Conservation (phyloP, 2,113 vertebrate species). For the Spermophilus dauricus region DNA sequence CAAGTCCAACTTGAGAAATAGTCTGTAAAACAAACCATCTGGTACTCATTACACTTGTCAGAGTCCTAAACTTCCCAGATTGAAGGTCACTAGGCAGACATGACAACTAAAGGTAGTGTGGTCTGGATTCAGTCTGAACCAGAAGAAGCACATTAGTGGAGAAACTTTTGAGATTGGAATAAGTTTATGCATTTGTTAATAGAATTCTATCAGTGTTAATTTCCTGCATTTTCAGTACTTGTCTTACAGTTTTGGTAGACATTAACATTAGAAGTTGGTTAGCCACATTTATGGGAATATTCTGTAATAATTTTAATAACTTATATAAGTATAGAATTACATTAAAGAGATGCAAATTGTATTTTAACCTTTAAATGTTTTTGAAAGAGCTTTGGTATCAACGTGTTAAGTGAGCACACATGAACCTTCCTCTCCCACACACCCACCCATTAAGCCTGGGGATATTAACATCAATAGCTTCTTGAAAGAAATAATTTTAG, state of each 20-base stretch:
- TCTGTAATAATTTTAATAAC: background rate
- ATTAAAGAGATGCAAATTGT: slow-evolving; percentile 13
- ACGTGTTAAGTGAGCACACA: background rate
- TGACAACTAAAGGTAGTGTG: background rate
- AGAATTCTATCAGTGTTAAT: background rate
- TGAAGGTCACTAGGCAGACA: background rate
- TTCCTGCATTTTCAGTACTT: background rate
- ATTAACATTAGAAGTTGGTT: slow-evolving; percentile 9
- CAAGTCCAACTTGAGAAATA: background rate
- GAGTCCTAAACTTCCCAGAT: background rate
- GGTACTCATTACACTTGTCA: background rate
- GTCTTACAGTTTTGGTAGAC: background rate
- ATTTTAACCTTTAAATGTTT: slow-evolving; percentile 31
- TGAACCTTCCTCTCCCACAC: background rate
- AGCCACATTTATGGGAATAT: background rate
- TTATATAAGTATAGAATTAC: background rate
- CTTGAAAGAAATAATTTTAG: slow-evolving; percentile 32
- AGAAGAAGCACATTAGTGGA: background rate
- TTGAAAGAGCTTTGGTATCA: background rate
- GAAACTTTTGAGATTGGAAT: background rate
- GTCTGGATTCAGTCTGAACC: background rate
- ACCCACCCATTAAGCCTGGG: background rate
- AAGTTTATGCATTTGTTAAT: background rate
- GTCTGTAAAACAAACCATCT: background rate
- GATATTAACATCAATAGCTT: background rate